Evolutionary conservation across 2,797 vertebrate species (phyloP), one percentile per base, ranked within the genome.

Genomic region (Yasuhikotakia modesta): DNA sequence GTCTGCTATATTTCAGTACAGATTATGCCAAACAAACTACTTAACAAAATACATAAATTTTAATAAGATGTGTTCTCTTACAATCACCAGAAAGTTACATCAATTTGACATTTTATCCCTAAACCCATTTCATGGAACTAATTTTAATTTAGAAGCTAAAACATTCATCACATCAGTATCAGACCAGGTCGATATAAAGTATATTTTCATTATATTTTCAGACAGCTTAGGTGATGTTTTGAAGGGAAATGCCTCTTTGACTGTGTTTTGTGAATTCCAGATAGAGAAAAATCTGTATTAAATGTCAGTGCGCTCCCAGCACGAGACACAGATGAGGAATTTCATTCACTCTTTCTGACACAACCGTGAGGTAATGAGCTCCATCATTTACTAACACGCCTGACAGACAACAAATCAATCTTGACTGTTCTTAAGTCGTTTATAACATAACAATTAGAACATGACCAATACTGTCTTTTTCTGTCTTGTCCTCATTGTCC

Each of bases 251-350:
- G 7, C 11, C 14, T 74, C 17, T 74, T 52, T 64, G 10, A 22
- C 14, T 21, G 39, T 63, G 3, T 0, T 46, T 19, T 35, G 52
- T 48, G 24, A 22, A 50, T 35, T 69, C 24, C 43, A 61, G 43
- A 50, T 35, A 14, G 5, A 60, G 65, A 69, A 61, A 69, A 55
- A 57, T 39, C 24, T 60, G 57, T 11, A 60, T 76, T 76, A 60
- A 10, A 27, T 69, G 39, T 69, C 53, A 19, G 63, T 19, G 45
- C 4, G 5, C 68, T 22, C 39, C 32, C 53, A 68, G 66, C 53
- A 61, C 61, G 75, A 77, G 30, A 61, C 24, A 77, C 55, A 70
- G 27, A 43, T 77, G 14, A 77, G 43, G 45, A 77, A 61, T 77
- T 53, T 61, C 66, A 60, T 52, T 77, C n/a, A 50, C 46, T 77